Evolutionary conservation across 2,888 invertebrate species (phyloP).

Genomic region (Tenthredo livida): DNA sequence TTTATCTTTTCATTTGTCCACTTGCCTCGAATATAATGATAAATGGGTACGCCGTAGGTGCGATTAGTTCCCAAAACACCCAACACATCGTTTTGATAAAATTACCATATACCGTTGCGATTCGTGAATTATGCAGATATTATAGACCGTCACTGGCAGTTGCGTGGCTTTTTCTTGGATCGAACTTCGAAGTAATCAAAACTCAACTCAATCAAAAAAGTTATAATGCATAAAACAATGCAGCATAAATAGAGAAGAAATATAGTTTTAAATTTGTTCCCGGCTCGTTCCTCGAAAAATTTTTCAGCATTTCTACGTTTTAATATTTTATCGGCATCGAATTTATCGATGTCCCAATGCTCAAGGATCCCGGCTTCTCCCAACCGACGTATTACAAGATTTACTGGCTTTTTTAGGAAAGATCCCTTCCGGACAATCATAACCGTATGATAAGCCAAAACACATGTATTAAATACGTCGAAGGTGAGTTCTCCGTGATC

Average conservation of each 20-base stretch:
- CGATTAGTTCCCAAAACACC: not conserved
- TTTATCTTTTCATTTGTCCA: not conserved
- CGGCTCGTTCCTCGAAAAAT: slow-evolving; percentile 1
- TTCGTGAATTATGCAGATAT: not conserved
- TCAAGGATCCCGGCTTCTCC: slow-evolving; percentile 27
- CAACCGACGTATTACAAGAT: not conserved
- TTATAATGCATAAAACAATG: not conserved
- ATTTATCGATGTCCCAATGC: slow-evolving; percentile 25
- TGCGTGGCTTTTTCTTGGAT: not conserved
- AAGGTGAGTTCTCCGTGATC: not conserved
- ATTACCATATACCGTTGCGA: not conserved
- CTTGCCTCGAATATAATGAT: not conserved
- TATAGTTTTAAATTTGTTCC: slow-evolving; percentile 8
- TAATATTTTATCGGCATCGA: slow-evolving; percentile 2
- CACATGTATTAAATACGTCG: slow-evolving; percentile 25
- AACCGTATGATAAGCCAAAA: slow-evolving; percentile 28
- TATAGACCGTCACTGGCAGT: not conserved
- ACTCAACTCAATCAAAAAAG: slow-evolving; percentile 5
- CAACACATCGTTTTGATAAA: not conserved
- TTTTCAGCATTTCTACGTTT: not conserved
- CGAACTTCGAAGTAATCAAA: not conserved
- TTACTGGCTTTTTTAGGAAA: not conserved
- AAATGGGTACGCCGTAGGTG: not conserved
- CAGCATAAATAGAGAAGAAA: slow-evolving; percentile 3
- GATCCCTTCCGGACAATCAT: slow-evolving; percentile 15